Evolutionary conservation across 2,888 invertebrate genomes (phyloP), one percentile per base, ranked within the genome.

Genomic region (Clistopyga incitator): DNA sequence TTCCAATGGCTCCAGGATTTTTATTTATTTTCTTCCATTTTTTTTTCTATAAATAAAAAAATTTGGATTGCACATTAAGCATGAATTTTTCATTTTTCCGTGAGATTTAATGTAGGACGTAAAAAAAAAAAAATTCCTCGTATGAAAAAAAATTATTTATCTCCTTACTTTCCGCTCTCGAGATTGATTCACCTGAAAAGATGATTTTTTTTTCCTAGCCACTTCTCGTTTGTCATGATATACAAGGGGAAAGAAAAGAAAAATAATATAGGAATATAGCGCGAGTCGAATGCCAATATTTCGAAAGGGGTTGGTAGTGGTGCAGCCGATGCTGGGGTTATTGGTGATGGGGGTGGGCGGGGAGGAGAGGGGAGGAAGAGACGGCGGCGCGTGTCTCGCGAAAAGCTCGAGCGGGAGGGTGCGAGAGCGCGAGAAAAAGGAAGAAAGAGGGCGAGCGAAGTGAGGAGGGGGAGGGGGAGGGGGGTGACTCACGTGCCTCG

Each of bases 401-500:
- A 74, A 59, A 50, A 67, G 56, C 52, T 71, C 64, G 61, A 61
- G 4, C 20, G 64, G 10, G 61, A 34, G 65, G 68, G 61, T 42
- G 80, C 50, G 42, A 68, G 68, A 68, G 76, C 50, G n/a, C 29
- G 68, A 74, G 59, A 34, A 29, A 45, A 47, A 59, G 67, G n/a
- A 20, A 20, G 74, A 23, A 78, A 42, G 54, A 15, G 42, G 6
- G n/a, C 50, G 80, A 61, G 50, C 23, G 38, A 8, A 61, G 25
- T 20, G n/a, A n/a, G n/a, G n/a, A 42, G 54, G 10, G 42, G 6
- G n/a, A 59, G 80, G 54, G 50, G 23, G 38, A 8, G 68, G 25
- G n/a, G 59, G 52, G 82, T 71, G 70, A 52, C 84, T 91, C 90
- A 91, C 90, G 91, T 89, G 90, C 88, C 88, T 87, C 87, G 89